Conservation (phyloP, 2,113 vertebrate species). For the Amazona guildingii region DNA sequence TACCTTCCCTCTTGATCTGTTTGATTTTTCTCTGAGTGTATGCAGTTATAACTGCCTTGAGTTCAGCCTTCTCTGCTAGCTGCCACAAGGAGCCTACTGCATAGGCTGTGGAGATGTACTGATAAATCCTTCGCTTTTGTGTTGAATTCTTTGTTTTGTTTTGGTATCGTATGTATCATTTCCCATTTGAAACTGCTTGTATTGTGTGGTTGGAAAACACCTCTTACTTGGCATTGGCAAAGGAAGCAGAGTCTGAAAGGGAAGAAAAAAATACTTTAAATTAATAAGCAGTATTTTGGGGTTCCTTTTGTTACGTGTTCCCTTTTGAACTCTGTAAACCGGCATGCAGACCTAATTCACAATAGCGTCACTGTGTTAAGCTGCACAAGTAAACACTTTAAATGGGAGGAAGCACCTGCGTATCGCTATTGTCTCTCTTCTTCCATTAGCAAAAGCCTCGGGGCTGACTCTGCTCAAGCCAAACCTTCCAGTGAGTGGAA, state of each 20-base stretch:
- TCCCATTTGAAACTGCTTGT: slow-evolving; percentile 24
- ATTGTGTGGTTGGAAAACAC: slow-evolving; percentile 49
- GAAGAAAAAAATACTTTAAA: background rate
- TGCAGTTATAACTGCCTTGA: background rate
- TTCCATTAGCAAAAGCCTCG: slow-evolving; percentile 8
- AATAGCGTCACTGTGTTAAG: background rate
- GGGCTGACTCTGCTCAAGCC: background rate
- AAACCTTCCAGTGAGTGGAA: background rate
- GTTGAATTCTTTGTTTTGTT: background rate
- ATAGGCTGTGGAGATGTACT: background rate
- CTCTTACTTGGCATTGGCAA: slow-evolving; percentile 12
- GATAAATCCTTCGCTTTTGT: slow-evolving; percentile 25
- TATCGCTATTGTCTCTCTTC: slow-evolving; percentile 43
- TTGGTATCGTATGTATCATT: slow-evolving; percentile 6
- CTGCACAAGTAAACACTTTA: slow-evolving; percentile 63
- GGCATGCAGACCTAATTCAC: background rate
- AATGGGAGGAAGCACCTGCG: slow-evolving; percentile 70
- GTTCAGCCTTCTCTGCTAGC: background rate
- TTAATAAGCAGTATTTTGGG: slow-evolving; percentile 47
- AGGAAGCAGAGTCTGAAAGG: slow-evolving; percentile 42
- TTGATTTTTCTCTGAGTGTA: background rate
- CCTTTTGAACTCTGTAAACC: slow-evolving; percentile 58
- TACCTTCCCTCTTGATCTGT: background rate
- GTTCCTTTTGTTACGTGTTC: slow-evolving; percentile 44
- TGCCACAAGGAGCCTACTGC: background rate